These are phyloP conservation scores for Edolisoma coerulescens DNA, from an alignment of 2,113 vertebrate genomes.

Conservation along the genomic window DNA sequence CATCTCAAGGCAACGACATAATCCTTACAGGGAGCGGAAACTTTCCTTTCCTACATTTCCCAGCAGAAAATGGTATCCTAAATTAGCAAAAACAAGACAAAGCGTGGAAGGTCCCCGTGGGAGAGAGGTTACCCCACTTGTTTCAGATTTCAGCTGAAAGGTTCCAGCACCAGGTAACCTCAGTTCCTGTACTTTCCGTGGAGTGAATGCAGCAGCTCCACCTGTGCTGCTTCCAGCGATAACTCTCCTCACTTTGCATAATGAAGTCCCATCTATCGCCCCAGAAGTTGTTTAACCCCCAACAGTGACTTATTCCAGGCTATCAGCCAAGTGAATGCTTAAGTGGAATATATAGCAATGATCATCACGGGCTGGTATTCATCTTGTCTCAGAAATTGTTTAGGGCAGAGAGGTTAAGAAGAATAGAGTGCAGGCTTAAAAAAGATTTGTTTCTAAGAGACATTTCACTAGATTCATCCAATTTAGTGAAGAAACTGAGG, in stretches of 20 bases:
- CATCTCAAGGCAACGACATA: not conserved
- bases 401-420: conserved; percentile 50
- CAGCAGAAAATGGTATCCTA: not conserved
- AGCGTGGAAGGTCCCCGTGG: not conserved
- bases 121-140: not conserved
- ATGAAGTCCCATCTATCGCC: not conserved
- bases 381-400: conserved; percentile 48
- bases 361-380: conserved; percentile 24
- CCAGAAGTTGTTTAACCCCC: conserved; percentile 37
- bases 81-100: not conserved
- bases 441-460: conserved; percentile 56
- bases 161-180: not conserved
- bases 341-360: conserved; percentile 20
- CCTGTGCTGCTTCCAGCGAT: not conserved
- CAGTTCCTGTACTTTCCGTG: not conserved
- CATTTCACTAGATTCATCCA: conserved; percentile 32
- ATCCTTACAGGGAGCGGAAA: not conserved
- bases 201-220: not conserved
- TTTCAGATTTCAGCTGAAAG: not conserved
- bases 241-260: conserved; percentile 2
- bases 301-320: conserved; percentile 46
- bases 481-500: conserved; percentile 33
- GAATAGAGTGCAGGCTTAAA: conserved; percentile 46
- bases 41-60: not conserved
- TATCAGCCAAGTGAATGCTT: conserved; percentile 34